Evolutionary conservation across 1,140 invertebrate genomes (phyloP), one percentile per base, ranked within the genome.

Genomic region (Lucilia cuprina): DNA sequence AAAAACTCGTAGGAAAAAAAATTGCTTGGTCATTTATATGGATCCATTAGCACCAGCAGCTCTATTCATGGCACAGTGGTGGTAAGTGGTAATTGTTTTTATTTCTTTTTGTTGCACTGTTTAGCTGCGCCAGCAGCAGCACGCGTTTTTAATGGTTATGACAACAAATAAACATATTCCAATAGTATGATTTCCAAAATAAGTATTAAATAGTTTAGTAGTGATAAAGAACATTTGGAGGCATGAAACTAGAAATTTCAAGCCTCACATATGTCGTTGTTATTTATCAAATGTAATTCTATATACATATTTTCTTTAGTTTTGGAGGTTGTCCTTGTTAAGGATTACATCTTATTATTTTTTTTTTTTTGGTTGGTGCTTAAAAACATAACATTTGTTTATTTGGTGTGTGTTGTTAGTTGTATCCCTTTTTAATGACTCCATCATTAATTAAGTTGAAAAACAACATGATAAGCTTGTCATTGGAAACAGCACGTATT

Each of bases 201-300:
- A 12, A 17, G 50, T 55, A 55, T 41, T 10, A 2, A 41, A 41
- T 41, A 41, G 41, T 41, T 41, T 41, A 41, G 25, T 41, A 41
- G 9, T 7, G 65, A 21, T 21, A 19, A 30, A 21, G 65, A 70
- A 21, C 65, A 70, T 70, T 19, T 25, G 65, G 65, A 7, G 21
- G n/a, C 65, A 70, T 70, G 65, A 70, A 70, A 70, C 10, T 70
- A 70, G n/a, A 70, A 70, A 70, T 70, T 70, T 70, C 65, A 70
- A 70, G 65, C 65, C 65, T 70, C 21, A 19, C 65, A 70, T 70
- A 70, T 70, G 65, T 10, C n/a, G 65, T 70, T 25, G n/a, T 70
- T 21, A 21, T n/a, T 60, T 60, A 60, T 4, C 7, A 25, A 25
- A 70, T 25, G 5, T 2, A 21, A 19, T 21, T 70, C 5, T 70